Percentiles rank a stretch among this genome's conserved stretches.
Conservation (phyloP, 64 coral and sea anemone species). For the Cladopsammia gracilis region DNA sequence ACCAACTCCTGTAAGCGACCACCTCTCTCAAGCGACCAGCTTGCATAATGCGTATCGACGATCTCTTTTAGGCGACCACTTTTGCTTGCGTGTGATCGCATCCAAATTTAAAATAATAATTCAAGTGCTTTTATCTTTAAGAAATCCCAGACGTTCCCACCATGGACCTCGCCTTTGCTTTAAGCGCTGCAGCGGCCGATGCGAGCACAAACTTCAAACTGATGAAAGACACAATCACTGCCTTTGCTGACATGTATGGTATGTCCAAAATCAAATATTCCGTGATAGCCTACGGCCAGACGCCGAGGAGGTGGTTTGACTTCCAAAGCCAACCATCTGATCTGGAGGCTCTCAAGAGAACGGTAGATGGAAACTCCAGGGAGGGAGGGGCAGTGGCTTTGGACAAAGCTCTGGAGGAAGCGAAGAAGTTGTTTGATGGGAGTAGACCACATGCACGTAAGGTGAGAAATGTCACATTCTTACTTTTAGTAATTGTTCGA, state of each 20-base stretch:
- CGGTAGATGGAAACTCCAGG: slow-evolving; percentile 4
- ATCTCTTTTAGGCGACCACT: too few relatives aligned
- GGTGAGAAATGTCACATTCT: background rate
- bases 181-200: slow-evolving; percentile 38
- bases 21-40: too few relatives aligned
- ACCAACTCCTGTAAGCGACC: too few relatives aligned
- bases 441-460: slow-evolving; percentile 54
- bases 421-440: slow-evolving; percentile 39
- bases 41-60: too few relatives aligned
- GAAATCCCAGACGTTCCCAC: slow-evolving; percentile 46
- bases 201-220: slow-evolving; percentile 18
- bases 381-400: slow-evolving; percentile 33
- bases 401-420: slow-evolving; percentile 56
- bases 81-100: too few relatives aligned
- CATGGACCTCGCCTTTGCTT: slow-evolving; percentile 58
- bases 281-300: slow-evolving; percentile 42
- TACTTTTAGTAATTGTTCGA: background rate
- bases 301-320: slow-evolving; percentile 14
- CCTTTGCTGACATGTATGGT: slow-evolving; percentile 65
- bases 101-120: too few relatives aligned
- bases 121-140: background rate
- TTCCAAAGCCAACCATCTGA: slow-evolving; percentile 37
- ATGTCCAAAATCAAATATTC: slow-evolving; percentile 53
- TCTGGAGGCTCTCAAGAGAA: background rate
- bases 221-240: slow-evolving; percentile 65